Conservation (phyloP, 2,888 invertebrate genomes). For the Shargacucullia verbasci region DNA sequence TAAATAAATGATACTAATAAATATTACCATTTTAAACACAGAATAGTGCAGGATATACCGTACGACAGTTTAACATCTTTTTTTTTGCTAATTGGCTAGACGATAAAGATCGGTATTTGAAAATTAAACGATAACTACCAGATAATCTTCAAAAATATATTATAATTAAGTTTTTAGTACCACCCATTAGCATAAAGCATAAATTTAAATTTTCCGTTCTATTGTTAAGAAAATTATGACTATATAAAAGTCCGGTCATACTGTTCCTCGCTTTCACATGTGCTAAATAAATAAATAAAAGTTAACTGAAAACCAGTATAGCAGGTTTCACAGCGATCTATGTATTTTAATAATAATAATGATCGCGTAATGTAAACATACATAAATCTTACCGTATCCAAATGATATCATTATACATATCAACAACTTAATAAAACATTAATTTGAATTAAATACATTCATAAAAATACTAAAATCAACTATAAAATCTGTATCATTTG, state of each 20-base stretch:
- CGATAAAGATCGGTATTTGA: conserved; percentile 15
- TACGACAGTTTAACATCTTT: no score
- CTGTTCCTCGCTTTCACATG: conserved; percentile 33
- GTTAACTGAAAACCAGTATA: conserved; percentile 18
- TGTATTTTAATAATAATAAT: conserved; percentile 21
- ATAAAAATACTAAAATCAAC: conserved; percentile 30
- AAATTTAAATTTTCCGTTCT: conserved; percentile 32
- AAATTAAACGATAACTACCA: conserved; percentile 16
- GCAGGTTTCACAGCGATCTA: conserved; percentile 33
- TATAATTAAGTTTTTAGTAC: conserved; percentile 32
- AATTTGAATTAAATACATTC: conserved; percentile 39
- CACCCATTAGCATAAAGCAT: conserved; percentile 37
- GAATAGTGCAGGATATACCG: no score
- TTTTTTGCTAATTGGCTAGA: background rate
- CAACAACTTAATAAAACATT: conserved; percentile 43
- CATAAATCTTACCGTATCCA: conserved; percentile 51
- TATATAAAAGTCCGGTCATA: conserved; percentile 1
- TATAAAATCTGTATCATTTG: conserved; percentile 50
- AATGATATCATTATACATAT: conserved; percentile 41
- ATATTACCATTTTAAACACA: no score
- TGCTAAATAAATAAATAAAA: conserved; percentile 4
- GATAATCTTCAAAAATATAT: conserved; percentile 22
- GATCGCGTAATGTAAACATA: conserved; percentile 19
- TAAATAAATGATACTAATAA: no score
- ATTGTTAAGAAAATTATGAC: conserved; percentile 7